Conservation (phyloP, 2,113 vertebrate genomes). For the Rhynchopsitta pachyrhyncha region DNA sequence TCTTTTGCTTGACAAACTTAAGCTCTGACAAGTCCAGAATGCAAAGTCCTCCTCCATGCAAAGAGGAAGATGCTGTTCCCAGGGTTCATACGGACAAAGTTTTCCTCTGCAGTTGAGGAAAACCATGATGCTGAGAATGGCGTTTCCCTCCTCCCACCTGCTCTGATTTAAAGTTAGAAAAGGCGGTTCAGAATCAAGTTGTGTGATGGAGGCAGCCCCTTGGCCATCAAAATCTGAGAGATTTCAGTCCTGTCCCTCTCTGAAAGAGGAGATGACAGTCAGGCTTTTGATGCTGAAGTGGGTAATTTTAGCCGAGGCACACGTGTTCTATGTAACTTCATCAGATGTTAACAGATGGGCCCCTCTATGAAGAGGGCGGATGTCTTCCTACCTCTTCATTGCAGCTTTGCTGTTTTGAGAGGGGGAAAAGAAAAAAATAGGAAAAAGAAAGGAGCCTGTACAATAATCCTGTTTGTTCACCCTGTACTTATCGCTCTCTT, state of each 20-base stretch:
- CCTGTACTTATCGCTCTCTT: background rate
- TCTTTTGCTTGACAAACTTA: background rate
- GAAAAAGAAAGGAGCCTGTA: background rate
- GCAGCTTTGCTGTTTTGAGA: background rate
- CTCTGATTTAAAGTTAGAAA: background rate
- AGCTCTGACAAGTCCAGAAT: background rate
- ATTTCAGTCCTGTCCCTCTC: slow-evolving; percentile 8
- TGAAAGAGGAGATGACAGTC: slow-evolving; percentile 29
- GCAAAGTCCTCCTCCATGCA: background rate
- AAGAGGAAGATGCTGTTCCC: background rate
- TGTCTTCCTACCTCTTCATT: slow-evolving; percentile 46
- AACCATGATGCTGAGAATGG: background rate
- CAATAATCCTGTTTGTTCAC: background rate
- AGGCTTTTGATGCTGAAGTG: background rate
- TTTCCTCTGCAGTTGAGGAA: background rate
- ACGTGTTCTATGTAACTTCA: slow-evolving; percentile 41
- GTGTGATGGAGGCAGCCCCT: background rate
- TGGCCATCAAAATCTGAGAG: slow-evolving; percentile 16
- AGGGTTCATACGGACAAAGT: rapidly evolving
- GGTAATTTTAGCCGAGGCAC: slow-evolving; percentile 50
- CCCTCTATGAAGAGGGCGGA: slow-evolving; percentile 13
- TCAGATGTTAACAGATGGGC: slow-evolving; percentile 68
- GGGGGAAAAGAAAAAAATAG: background rate
- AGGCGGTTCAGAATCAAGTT: background rate
- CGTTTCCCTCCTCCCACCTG: background rate